Conservation (phyloP, 2,113 vertebrate genomes). For the Sinocyclocheilus grahami region DNA sequence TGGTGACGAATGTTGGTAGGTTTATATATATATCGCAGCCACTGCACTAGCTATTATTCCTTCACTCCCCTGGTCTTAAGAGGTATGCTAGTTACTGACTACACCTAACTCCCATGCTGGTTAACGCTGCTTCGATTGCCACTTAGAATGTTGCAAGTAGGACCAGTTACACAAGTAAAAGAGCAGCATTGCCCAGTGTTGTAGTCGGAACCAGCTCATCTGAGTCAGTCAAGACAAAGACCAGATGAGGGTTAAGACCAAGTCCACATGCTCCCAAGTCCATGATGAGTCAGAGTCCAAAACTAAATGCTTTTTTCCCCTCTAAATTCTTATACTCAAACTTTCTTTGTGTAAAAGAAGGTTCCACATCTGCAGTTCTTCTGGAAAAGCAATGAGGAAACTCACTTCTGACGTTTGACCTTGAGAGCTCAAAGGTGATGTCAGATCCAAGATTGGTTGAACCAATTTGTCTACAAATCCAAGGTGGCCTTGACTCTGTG, state of each 20-base stretch:
- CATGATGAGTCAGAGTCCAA: background rate
- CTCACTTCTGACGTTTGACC: background rate
- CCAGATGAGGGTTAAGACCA: background rate
- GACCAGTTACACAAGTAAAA: background rate
- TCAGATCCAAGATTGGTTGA: slow-evolving; percentile 45
- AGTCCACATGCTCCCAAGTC: background rate
- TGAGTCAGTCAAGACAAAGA: background rate
- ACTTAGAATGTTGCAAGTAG: background rate
- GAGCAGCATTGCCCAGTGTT: background rate
- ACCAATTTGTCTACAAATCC: slow-evolving; percentile 47
- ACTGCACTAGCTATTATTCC: too few relatives aligned
- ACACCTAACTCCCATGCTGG: background rate
- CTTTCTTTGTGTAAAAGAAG: background rate
- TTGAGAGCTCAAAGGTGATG: slow-evolving; percentile 35
- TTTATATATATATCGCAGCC: too few relatives aligned
- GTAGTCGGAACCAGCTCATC: background rate
- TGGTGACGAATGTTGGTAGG: too few relatives aligned
- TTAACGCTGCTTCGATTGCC: background rate
- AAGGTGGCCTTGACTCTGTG: slow-evolving; percentile 48
- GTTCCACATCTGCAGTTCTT: background rate
- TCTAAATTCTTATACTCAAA: background rate
- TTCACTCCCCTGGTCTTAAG: background rate
- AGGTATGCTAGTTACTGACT: background rate
- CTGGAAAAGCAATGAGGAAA: slow-evolving; percentile 20
- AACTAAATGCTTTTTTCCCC: background rate